phyloP scores from a whole-genome alignment of 2,888 invertebrate genomes.

The Tiliacea citrago region DNA sequence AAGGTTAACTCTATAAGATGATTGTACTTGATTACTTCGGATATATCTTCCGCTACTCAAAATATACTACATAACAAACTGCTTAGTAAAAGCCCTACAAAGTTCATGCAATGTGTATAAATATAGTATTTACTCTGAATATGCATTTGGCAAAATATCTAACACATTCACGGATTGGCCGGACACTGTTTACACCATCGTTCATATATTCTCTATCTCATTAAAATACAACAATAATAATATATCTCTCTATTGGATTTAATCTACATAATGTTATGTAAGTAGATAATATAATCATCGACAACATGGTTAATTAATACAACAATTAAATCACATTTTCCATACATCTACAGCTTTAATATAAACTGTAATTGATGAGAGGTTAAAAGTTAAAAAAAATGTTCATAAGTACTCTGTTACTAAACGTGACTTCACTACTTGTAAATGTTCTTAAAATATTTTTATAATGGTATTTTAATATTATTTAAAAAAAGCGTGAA shows the following conservation, averaged over 20 bases:
- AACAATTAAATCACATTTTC: conserved; percentile 89
- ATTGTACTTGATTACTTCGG: conserved; percentile 86
- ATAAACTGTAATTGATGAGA: conserved; percentile 80
- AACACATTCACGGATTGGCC: conserved; percentile 87
- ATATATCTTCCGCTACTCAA: conserved; percentile 74
- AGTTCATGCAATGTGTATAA: conserved; percentile 81
- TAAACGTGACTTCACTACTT: conserved; percentile 82
- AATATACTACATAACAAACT: conserved; percentile 72
- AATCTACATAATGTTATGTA: conserved; percentile 85
- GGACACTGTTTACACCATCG: conserved; percentile 85
- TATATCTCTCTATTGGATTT: conserved; percentile 88
- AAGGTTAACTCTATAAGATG: conserved; percentile 75
- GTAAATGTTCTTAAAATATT: conserved; percentile 90
- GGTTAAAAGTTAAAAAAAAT: conserved; percentile 74
- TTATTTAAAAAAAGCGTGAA: conserved; percentile 81
- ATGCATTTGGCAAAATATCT: conserved; percentile 84
- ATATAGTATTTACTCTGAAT: conserved; percentile 76
- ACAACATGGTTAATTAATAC: conserved; percentile 86
- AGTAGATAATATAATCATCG: conserved; percentile 83
- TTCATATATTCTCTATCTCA: conserved; percentile 82
- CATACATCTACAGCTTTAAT: conserved; percentile 81
- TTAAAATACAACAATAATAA: conserved; percentile 88
- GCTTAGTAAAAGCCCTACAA: conserved; percentile 79
- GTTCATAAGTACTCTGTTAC: conserved; percentile 86
- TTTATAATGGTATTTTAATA: conserved; percentile 75